Percentiles rank a stretch among this genome's conserved stretches.
Conservation (phyloP, 2,888 invertebrate genomes). For the Habroteleia sp. region DNA sequence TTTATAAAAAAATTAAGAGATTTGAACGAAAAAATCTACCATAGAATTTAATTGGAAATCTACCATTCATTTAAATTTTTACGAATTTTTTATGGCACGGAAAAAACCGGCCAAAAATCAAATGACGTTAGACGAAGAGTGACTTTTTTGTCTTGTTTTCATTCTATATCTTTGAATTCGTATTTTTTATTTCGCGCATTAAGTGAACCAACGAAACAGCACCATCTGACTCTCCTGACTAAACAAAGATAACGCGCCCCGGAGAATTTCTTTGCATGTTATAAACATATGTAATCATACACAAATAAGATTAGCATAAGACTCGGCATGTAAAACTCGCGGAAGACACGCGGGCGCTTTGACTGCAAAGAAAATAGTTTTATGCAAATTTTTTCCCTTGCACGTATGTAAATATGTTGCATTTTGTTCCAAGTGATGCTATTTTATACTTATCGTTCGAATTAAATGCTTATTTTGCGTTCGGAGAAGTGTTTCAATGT, state of each 20-base stretch:
- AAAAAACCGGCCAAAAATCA: too few relatives aligned
- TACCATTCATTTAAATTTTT: too few relatives aligned
- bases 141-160: slow-evolving; percentile 24
- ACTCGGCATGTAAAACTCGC: slow-evolving; percentile 71
- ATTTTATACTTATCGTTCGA: slow-evolving; percentile 55
- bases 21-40: too few relatives aligned
- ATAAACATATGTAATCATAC: slow-evolving; percentile 81
- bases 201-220: slow-evolving; percentile 68
- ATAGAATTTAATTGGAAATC: too few relatives aligned
- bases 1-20: too few relatives aligned
- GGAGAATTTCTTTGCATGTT: slow-evolving; percentile 80
- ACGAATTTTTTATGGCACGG: too few relatives aligned
- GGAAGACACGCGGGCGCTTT: slow-evolving; percentile 66
- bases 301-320: slow-evolving; percentile 81
- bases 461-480: slow-evolving; percentile 52
- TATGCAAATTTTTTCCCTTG: slow-evolving; percentile 57
- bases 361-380: slow-evolving; percentile 64
- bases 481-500: slow-evolving; percentile 25
- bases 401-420: slow-evolving; percentile 60
- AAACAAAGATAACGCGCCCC: slow-evolving; percentile 80
- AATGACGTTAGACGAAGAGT: too few relatives aligned
- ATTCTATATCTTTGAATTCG: slow-evolving; percentile 52
- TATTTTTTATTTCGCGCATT: slow-evolving; percentile 65
- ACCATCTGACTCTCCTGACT: slow-evolving; percentile 78
- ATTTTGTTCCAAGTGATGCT: slow-evolving; percentile 53